A percentile compares a stretch with the other conserved stretches of the same genome.
Evolutionary conservation across 2,888 invertebrate genomes (phyloP).

Genomic region (Eurois occulta): DNA sequence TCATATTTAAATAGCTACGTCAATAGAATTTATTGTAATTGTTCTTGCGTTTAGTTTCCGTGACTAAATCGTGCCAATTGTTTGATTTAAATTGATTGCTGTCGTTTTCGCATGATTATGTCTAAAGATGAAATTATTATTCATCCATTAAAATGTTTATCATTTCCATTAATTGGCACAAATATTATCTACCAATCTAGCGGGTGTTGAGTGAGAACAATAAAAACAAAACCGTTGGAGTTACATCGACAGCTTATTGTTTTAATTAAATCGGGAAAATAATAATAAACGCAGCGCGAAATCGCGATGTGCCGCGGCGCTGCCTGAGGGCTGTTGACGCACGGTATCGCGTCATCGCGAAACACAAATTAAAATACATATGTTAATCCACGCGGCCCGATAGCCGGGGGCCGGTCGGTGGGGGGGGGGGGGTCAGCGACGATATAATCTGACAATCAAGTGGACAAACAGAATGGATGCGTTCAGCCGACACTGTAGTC

Average conservation of each 20-base stretch:
- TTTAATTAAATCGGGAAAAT: conserved; percentile 63
- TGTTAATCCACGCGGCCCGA: conserved; percentile 55
- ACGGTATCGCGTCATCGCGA: conserved; percentile 45
- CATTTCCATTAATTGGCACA: not conserved
- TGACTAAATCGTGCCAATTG: not conserved
- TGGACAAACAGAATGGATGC: conserved; percentile 47
- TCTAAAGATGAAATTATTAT: not conserved
- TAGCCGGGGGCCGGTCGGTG: conserved; percentile 17
- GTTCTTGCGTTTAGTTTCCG: not conserved
- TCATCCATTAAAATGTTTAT: not conserved
- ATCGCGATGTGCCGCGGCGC: conserved; percentile 39
- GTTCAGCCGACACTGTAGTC: conserved; percentile 24
- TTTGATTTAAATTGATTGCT: not conserved
- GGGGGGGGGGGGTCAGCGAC: conserved; percentile 9
- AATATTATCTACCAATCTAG: not conserved
- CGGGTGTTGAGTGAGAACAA: conserved; percentile 10
- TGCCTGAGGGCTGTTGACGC: conserved; percentile 27
- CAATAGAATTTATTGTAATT: conserved; percentile 23
- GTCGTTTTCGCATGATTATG: not conserved
- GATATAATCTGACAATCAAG: conserved; percentile 56
- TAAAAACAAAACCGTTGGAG: conserved; percentile 31
- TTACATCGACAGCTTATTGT: conserved; percentile 48
- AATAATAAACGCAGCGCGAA: conserved; percentile 48
- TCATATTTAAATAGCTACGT: conserved; percentile 25
- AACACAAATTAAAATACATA: conserved; percentile 65